Conservation (phyloP, 2,113 vertebrate species). For the Nothoprocta pentlandii region DNA sequence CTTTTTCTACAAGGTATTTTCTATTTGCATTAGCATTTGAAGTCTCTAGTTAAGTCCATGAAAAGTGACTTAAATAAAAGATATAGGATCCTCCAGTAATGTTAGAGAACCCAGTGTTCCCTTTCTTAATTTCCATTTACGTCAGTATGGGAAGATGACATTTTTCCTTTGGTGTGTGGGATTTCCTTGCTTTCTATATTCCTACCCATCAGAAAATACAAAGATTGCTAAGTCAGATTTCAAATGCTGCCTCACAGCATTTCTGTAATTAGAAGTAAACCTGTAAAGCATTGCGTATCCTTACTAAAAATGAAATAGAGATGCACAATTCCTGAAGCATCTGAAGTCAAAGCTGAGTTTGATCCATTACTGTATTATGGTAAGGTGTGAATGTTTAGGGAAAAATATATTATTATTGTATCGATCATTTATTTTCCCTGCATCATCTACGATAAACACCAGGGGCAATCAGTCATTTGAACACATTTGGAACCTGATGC, state of each 20-base stretch:
- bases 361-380: neutral
- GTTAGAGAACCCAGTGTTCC: neutral
- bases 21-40: neutral
- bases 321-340: neutral
- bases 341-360: neutral
- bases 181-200: neutral
- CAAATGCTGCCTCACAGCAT: neutral
- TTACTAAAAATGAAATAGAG: neutral
- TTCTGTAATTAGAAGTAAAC: neutral
- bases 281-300: neutral
- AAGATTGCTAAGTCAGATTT: neutral
- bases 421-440: neutral
- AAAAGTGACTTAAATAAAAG: neutral
- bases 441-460: neutral
- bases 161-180: accelerated
- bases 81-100: neutral
- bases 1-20: neutral
- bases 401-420: neutral
- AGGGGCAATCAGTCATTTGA: neutral
- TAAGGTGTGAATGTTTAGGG: neutral
- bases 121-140: neutral
- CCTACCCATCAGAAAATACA: neutral
- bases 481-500: accelerated
- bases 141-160: neutral
- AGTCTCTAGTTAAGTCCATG: neutral